Evolutionary conservation across 2,113 vertebrate genomes (phyloP).

Genomic region (Melospiza melodia): DNA sequence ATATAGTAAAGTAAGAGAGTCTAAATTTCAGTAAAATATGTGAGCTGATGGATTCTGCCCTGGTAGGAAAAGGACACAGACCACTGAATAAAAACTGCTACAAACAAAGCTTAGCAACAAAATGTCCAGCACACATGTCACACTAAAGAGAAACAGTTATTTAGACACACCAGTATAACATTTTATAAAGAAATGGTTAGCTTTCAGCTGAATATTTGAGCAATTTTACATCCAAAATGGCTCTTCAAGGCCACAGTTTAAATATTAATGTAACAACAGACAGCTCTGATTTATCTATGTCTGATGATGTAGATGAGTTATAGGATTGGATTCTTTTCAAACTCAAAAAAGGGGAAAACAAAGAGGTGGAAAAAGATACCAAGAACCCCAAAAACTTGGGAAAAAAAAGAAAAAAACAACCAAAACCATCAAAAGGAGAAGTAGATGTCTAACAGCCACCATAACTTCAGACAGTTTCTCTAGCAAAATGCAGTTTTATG

Average conservation of each 20-base stretch:
- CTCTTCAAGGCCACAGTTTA: background rate
- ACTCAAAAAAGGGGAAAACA: background rate
- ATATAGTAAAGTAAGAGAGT: background rate
- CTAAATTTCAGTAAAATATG: background rate
- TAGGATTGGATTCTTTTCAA: background rate
- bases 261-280: background rate
- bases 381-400: background rate
- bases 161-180: background rate
- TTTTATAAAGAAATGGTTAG: background rate
- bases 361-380: fast-evolving
- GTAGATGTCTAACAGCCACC: background rate
- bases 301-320: background rate
- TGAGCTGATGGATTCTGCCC: background rate
- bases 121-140: background rate
- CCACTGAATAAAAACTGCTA: background rate
- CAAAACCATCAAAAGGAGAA: background rate
- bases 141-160: background rate
- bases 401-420: fast-evolving
- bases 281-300: background rate
- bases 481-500: background rate
- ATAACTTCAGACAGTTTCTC: background rate
- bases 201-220: background rate
- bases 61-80: background rate
- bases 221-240: background rate
- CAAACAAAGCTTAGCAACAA: background rate